Evolutionary conservation across 2,888 invertebrate species (phyloP).

Genomic region (Rhyacophila evoluta): DNA sequence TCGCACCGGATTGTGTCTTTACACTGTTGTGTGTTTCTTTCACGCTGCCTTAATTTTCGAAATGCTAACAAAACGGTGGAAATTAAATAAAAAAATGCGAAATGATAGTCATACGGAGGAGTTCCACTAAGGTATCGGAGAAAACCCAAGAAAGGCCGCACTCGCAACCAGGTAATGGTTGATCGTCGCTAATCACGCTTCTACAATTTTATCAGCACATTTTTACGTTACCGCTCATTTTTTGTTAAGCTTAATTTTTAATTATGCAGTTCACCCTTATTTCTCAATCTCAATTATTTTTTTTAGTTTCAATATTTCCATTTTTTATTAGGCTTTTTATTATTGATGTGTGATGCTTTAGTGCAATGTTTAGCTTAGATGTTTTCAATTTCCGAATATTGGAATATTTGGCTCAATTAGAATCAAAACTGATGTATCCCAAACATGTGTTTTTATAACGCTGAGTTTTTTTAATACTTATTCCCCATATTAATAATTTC

Average conservation of each 20-base stretch:
- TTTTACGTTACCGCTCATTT: not conserved
- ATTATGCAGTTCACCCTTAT: too few species aligned
- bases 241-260: not conserved
- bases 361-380: too few species aligned
- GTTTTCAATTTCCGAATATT: too few species aligned
- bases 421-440: too few species aligned
- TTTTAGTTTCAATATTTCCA: too few species aligned
- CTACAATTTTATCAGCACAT: not conserved
- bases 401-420: too few species aligned
- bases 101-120: constrained; percentile 69
- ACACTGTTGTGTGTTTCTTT: constrained; percentile 50
- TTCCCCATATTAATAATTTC: too few species aligned
- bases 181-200: constrained; percentile 39
- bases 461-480: too few species aligned
- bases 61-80: constrained; percentile 26
- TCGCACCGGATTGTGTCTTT: constrained; percentile 41
- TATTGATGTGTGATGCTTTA: too few species aligned
- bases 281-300: too few species aligned
- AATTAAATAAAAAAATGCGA: not conserved
- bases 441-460: too few species aligned
- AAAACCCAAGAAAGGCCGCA: constrained; percentile 72
- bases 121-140: constrained; percentile 72
- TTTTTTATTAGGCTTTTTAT: too few species aligned
- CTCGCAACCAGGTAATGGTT: constrained; percentile 70
- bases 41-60: constrained; percentile 53